phyloP scores from a whole-genome alignment of 2,113 vertebrate genomes.

The Pipa parva region DNA sequence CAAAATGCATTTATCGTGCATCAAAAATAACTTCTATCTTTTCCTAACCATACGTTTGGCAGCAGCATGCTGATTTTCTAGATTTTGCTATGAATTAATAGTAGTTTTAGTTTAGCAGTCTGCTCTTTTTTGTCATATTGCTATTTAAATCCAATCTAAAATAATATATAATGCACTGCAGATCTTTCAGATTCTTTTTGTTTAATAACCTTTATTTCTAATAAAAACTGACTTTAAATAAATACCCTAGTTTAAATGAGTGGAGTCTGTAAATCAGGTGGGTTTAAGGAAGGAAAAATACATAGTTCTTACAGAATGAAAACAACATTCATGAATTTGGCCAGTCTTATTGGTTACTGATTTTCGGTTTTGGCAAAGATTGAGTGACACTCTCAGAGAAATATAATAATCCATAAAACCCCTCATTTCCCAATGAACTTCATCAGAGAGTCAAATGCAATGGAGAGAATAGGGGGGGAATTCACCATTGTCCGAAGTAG shows the following conservation, averaged over 20 bases:
- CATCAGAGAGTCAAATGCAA: slow-evolving; percentile 24
- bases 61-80: slow-evolving; percentile 17
- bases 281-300: slow-evolving; percentile 26
- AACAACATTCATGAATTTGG: slow-evolving; percentile 18
- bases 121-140: slow-evolving; percentile 13
- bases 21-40: slow-evolving; percentile 9
- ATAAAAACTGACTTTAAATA: slow-evolving; percentile 32
- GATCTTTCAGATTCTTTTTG: slow-evolving; percentile 9
- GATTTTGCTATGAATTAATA: neutral
- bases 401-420: slow-evolving; percentile 31
- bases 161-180: slow-evolving; percentile 12
- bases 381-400: slow-evolving; percentile 23
- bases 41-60: neutral
- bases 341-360: slow-evolving; percentile 26
- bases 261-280: slow-evolving; percentile 3
- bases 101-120: neutral
- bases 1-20: slow-evolving; percentile 19
- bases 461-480: no score
- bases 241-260: slow-evolving; percentile 27
- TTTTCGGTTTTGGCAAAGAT: slow-evolving; percentile 19
- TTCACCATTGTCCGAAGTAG: no score
- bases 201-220: slow-evolving; percentile 37
- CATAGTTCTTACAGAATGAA: slow-evolving; percentile 29
- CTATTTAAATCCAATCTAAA: slow-evolving; percentile 17
- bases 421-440: slow-evolving; percentile 21